phyloP scores from a whole-genome alignment of 2,888 invertebrate species.

The Salpingus planirostris region DNA sequence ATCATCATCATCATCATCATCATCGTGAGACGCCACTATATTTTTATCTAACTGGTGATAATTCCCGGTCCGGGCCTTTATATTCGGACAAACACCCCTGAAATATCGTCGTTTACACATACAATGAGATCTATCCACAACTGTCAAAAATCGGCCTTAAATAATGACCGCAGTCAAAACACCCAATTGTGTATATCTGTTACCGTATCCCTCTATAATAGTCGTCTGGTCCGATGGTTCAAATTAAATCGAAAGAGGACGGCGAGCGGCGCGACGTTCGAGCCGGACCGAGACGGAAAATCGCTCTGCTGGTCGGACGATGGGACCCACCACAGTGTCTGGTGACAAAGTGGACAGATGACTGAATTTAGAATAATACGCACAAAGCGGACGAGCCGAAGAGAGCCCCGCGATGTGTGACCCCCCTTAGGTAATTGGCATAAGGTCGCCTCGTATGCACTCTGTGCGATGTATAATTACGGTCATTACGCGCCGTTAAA shows the following conservation, averaged over 20 bases:
- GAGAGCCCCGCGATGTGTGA: conserved; percentile 23
- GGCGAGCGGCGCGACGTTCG: conserved; percentile 6
- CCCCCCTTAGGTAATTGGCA: conserved; percentile 19
- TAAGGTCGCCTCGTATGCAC: too few relatives aligned
- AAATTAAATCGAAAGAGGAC: conserved; percentile 20
- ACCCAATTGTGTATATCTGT: conserved; percentile 30
- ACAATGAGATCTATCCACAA: conserved; percentile 32
- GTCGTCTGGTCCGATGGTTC: conserved; percentile 20
- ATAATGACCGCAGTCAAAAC: conserved; percentile 38
- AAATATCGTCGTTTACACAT: conserved; percentile 21
- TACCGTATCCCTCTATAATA: conserved; percentile 8
- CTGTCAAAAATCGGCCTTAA: conserved; percentile 33
- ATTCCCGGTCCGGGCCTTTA: conserved; percentile 11
- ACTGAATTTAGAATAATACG: conserved; percentile 33
- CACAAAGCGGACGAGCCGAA: too few relatives aligned
- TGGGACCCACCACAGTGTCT: conserved; percentile 39
- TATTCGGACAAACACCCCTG: too few relatives aligned
- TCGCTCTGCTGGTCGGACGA: conserved; percentile 23
- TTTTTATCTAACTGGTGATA: conserved; percentile 2
- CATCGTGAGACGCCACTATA: conserved; percentile 2
- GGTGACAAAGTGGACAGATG: conserved; percentile 43
- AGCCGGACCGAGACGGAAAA: conserved; percentile 19
- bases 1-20: conserved; percentile 4
- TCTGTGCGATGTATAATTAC: too few relatives aligned
- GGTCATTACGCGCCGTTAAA: too few relatives aligned